Base-by-base conservation (phyloP, 2,888 invertebrate genomes). In the Elysia crispata region DNA sequence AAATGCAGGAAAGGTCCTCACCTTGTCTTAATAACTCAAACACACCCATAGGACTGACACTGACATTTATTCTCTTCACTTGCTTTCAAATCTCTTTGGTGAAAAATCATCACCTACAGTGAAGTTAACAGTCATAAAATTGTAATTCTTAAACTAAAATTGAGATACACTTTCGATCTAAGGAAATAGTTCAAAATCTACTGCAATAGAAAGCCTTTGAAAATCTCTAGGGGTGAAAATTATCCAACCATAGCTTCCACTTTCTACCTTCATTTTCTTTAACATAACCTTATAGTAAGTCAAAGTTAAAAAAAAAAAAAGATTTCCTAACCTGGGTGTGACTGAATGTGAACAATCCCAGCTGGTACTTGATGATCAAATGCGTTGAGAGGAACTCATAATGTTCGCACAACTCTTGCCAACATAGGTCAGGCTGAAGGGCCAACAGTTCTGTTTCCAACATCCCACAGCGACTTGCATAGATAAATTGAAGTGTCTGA, bases 391-490 rank as follows among this genome's bases (percentile, higher is more conserved):
- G 85, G 13, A 86, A 86, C 62, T 88, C 84, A 54, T 84, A 87
- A 60, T 91, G 84, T 1, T 86, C 85, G n/a, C 87, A 87, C 82
- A 90, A 86, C 76, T 88, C 86, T 41, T 85, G 86, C 87, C 89
- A 90, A 18, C 84, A 83, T 20, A 91, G 82, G 0, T 83, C 86
- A 18, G 90, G 89, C 11, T 91, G 79, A 62, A 91, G 78, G 54
- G 86, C 87, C 67, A 91, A 79, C 60, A 91, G 80, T 79, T 91
- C 91, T 20, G 85, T 83, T 80, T 91, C 91, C 81, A 86, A 84
- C 28, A 91, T 83, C 3, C 91, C 91, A 84, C 89, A 89, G 18
- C 91, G 86, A 78, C 88, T 88, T 3, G 87, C 88, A 78, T 87
- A 89, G 25, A 91, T 80, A 66, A 87, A 87, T 67, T 87, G 81